These are phyloP conservation scores for Villa cingulata DNA, from an alignment of 2,888 invertebrate species.

Conservation along the genomic window DNA sequence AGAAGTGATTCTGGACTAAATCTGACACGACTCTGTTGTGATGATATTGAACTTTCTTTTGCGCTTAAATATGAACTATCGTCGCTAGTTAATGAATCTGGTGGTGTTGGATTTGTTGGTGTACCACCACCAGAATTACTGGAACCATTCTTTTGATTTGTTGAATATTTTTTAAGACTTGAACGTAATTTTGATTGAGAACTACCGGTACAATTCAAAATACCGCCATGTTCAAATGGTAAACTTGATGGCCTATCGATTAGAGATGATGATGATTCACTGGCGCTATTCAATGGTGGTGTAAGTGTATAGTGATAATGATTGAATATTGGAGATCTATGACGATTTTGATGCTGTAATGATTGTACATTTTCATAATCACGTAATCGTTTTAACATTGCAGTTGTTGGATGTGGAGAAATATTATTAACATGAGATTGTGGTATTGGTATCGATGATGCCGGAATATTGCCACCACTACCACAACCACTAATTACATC, in stretches of 20 bases:
- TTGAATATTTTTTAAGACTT: conserved; percentile 60
- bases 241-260: conserved; percentile 31
- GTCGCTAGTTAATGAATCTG: conserved; percentile 73
- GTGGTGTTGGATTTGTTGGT: conserved; percentile 73
- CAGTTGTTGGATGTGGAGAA: not conserved
- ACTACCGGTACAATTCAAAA: not conserved
- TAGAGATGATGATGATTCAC: not conserved
- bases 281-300: not conserved
- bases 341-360: conserved; percentile 10
- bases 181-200: conserved; percentile 45
- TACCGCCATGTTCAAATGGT: conserved; percentile 45
- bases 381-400: conserved; percentile 22
- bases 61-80: conserved; percentile 83
- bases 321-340: not conserved
- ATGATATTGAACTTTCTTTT: conserved; percentile 53
- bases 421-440: not conserved
- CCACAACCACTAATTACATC: not conserved
- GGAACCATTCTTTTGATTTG: conserved; percentile 26
- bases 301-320: not conserved
- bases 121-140: conserved; percentile 41
- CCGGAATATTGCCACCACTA: not conserved
- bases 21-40: conserved; percentile 57
- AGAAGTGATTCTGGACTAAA: conserved; percentile 64
- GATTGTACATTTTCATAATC: conserved; percentile 25
- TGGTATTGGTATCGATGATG: not conserved